These are phyloP conservation scores for Aegypius monachus DNA, from an alignment of 2,113 vertebrate genomes.

Conservation along the genomic window DNA sequence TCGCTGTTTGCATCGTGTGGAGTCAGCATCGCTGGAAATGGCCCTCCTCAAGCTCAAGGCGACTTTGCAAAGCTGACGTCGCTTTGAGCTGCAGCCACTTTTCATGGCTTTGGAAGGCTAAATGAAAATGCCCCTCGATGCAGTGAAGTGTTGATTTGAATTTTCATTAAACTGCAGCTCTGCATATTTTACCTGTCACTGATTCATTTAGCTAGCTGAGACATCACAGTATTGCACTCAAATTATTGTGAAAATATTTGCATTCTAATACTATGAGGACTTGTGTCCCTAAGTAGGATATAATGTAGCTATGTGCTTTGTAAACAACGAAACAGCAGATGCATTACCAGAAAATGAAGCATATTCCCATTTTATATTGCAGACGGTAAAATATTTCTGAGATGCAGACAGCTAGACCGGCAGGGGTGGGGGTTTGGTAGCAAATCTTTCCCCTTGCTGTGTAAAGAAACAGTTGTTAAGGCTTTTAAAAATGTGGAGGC, in stretches of 20 bases:
- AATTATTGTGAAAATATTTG: constrained; percentile 66
- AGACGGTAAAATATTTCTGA: constrained; percentile 53
- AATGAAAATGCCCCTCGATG: not conserved
- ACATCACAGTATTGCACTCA: constrained; percentile 71
- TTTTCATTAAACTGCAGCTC: constrained; percentile 69
- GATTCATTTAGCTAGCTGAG: constrained; percentile 74
- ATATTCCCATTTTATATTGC: constrained; percentile 62
- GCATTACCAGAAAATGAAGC: constrained; percentile 38
- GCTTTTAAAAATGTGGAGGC: constrained; percentile 18
- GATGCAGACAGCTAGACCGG: constrained; percentile 34
- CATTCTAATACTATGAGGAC: constrained; percentile 68
- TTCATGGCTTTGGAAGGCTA: not conserved
- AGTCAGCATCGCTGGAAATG: not conserved
- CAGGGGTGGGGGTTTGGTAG: not conserved
- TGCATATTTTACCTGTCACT: constrained; percentile 72
- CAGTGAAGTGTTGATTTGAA: constrained; percentile 14
- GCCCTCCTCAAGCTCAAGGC: not conserved
- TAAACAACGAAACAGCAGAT: constrained; percentile 58
- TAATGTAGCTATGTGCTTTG: constrained; percentile 67
- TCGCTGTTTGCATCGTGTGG: not conserved
- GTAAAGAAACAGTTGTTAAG: constrained; percentile 6
- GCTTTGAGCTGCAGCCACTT: not conserved
- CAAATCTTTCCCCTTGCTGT: not conserved
- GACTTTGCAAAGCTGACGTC: not conserved
- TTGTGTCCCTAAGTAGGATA: constrained; percentile 59